A percentile compares a stretch with the other conserved stretches of the same genome.
Conservation (phyloP, 1,140 invertebrate genomes). For the Anastrepha obliqua region DNA sequence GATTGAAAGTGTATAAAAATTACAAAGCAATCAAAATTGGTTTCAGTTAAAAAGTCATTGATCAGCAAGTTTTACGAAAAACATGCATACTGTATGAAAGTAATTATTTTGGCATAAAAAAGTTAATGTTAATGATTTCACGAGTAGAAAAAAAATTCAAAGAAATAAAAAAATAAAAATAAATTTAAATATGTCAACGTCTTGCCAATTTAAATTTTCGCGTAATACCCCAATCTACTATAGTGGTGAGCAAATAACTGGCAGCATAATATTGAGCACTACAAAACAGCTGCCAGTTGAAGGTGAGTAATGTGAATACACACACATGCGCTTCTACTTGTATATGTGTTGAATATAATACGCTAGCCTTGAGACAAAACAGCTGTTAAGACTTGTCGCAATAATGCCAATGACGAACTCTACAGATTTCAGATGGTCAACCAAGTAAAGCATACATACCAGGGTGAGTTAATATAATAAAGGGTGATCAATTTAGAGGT, state of each 20-base stretch:
- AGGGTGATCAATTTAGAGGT: too few relatives aligned
- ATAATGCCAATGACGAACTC: not conserved
- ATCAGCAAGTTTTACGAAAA: not conserved
- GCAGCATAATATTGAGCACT: constrained; percentile 58
- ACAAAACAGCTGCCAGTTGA: constrained; percentile 61
- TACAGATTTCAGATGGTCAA: not conserved
- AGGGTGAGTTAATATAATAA: too few relatives aligned
- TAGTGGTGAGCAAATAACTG: constrained; percentile 66
- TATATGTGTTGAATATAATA: too few relatives aligned
- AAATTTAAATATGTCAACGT: constrained; percentile 59
- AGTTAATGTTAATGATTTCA: not conserved
- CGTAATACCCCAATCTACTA: constrained; percentile 64
- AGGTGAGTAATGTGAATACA: constrained; percentile 59
- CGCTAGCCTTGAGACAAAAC: not conserved
- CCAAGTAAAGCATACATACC: too few relatives aligned
- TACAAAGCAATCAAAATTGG: not conserved
- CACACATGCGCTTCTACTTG: not conserved
- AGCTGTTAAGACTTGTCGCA: not conserved
- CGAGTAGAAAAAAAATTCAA: not conserved
- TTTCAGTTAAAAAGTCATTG: not conserved
- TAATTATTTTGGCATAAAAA: not conserved
- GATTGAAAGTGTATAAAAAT: not conserved
- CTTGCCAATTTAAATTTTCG: constrained; percentile 66
- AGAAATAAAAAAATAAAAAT: not conserved
- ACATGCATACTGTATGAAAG: not conserved